Evolutionary conservation across 1,140 invertebrate genomes (phyloP).

Genomic region (Euura saliciscinereae): DNA sequence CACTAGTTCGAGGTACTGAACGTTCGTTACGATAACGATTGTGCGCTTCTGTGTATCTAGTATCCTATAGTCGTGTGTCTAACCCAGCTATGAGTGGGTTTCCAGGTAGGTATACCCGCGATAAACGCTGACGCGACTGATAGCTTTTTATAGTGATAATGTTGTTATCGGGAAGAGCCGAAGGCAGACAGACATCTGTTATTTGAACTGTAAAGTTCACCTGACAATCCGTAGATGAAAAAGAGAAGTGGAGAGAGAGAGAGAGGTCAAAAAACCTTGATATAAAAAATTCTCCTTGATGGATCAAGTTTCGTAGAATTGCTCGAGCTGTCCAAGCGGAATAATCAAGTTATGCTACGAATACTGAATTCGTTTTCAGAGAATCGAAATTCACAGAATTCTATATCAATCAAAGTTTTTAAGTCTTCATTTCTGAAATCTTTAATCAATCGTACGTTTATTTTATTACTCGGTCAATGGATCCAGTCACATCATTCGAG

Average conservation of each 20-base stretch:
- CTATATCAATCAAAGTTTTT: no score
- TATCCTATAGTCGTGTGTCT: no score
- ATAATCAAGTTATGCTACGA: no score
- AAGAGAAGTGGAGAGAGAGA: not conserved
- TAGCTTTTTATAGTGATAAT: not conserved
- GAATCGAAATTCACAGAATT: no score
- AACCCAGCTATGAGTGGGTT: not conserved
- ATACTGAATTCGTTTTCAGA: no score
- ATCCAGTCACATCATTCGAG: no score
- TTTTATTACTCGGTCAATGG: no score
- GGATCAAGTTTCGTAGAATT: no score
- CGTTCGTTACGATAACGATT: not conserved
- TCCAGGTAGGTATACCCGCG: not conserved
- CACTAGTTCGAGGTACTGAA: not conserved
- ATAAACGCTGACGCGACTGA: not conserved
- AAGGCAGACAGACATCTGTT: conserved; percentile 2
- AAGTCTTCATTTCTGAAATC: no score
- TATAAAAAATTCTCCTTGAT: not conserved
- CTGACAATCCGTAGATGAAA: not conserved
- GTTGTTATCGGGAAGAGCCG: not conserved
- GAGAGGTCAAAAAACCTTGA: not conserved
- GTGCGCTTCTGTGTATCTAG: not conserved
- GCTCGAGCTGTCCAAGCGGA: no score
- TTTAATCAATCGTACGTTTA: no score
- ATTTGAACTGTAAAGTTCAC: not conserved